Evolutionary conservation across 2,888 invertebrate species (phyloP).

Genomic region (Teleogryllus oceanicus): DNA sequence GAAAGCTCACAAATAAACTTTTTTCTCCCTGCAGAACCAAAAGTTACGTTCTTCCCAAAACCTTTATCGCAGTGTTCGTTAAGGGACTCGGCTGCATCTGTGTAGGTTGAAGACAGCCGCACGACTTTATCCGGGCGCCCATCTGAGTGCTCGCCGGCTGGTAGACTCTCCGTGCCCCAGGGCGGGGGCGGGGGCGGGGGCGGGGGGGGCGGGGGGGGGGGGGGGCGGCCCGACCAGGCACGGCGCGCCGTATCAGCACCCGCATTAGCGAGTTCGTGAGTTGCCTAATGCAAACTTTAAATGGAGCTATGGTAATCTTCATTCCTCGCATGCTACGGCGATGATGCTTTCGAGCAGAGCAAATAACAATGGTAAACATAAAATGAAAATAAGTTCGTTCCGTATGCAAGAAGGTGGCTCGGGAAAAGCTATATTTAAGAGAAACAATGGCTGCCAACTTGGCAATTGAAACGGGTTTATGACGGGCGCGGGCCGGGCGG

Average conservation of each 20-base stretch:
- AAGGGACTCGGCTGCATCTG: too few species aligned
- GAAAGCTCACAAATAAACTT: too few species aligned
- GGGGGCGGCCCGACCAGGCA: background rate
- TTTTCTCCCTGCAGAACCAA: too few species aligned
- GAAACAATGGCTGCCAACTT: conserved; percentile 18
- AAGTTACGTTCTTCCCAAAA: too few species aligned
- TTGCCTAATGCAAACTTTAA: conserved; percentile 7
- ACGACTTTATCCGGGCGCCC: too few species aligned
- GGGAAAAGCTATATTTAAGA: conserved; percentile 18
- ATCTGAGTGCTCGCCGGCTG: too few species aligned
- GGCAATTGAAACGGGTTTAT: background rate
- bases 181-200: background rate
- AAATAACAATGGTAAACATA: conserved; percentile 10
- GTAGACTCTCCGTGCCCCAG: too few species aligned
- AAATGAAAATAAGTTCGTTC: conserved; percentile 18
- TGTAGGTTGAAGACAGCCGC: too few species aligned
- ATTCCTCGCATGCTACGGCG: background rate
- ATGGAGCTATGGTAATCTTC: conserved; percentile 18
- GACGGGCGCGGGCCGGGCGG: background rate
- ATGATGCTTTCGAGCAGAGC: background rate
- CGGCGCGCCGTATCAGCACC: background rate
- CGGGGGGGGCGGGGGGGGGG: background rate
- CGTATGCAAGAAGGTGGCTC: background rate
- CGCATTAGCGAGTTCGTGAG: conserved; percentile 2
- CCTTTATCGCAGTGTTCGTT: too few species aligned